Evolutionary conservation across 2,888 invertebrate genomes (phyloP), one percentile per base, ranked within the genome.

Genomic region (Choreutis nemorana): DNA sequence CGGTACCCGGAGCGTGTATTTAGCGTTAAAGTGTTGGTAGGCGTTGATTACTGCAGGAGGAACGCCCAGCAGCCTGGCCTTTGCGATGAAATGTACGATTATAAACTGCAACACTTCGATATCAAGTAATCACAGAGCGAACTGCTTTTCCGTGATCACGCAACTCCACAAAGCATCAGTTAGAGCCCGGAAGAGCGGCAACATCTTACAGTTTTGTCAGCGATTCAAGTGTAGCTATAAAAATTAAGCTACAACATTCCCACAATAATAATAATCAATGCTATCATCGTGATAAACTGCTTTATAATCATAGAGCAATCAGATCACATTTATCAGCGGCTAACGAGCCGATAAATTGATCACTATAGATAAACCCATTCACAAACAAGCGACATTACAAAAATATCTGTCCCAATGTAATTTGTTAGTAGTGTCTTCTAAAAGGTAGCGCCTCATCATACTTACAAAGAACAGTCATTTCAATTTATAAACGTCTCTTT

Each of bases 281-380:
- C 50, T 46, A 52, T 60, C 52, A 68, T 61, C 56, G 55, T 62
- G 63, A 68, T 65, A 52, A 60, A 72, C 50, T 51, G 51, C 49
- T 62, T 66, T 65, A 70, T 70, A 64, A 70, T 67, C 70, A 61
- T 49, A 54, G 50, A 62, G 48, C 55, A 56, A 66, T 67, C 58
- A 52, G 54, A 51, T 49, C 48, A 42, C 58, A 72, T 75, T 67
- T 64, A 67, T 72, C 59, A 64, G 54, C 38, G 45, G 45, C 57
- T 72, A 73, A 75, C 63, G 65, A 73, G 61, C 57, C 58, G 61
- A 72, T 70, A 65, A 75, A 70, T 67, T 65, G 67, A 67, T 67
- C 61, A 56, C 56, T 52, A 55, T 44, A 63, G 66, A 71, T 68
- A 65, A 61, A 55, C 45, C 55, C 54, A 58, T 63, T 65, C 58